Evolutionary conservation across 2,888 invertebrate species (phyloP).

Genomic region (Oasisia sp.): DNA sequence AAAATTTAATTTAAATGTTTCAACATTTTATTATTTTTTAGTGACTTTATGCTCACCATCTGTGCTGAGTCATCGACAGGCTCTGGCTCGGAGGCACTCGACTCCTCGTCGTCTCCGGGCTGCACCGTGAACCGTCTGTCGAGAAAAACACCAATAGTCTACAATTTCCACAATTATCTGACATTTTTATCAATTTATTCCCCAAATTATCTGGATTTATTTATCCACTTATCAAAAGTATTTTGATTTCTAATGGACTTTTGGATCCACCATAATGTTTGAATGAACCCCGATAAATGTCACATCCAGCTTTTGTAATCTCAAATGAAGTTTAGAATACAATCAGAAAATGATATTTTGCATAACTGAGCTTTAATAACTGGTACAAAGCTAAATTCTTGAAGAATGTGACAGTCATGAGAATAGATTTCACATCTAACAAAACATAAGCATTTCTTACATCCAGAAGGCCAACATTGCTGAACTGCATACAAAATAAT

Average conservation of each 20-base stretch:
- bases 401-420: not conserved
- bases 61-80: not conserved
- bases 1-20: not conserved
- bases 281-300: not conserved
- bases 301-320: not conserved
- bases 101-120: not conserved
- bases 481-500: too few relatives aligned
- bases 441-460: not conserved
- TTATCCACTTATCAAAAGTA: not conserved
- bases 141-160: not conserved
- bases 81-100: conserved; percentile 14
- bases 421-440: not conserved
- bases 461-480: not conserved
- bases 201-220: too few relatives aligned
- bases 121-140: conserved; percentile 22
- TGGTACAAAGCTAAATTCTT: too few relatives aligned
- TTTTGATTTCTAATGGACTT: not conserved
- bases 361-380: not conserved
- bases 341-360: not conserved
- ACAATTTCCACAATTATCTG: not conserved
- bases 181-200: not conserved
- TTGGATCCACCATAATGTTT: not conserved
- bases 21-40: not conserved
- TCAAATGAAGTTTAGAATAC: not conserved
- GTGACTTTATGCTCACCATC: not conserved